Evolutionary conservation across 2,797 vertebrate species (phyloP).

Genomic region (Gymnothorax reevesii): DNA sequence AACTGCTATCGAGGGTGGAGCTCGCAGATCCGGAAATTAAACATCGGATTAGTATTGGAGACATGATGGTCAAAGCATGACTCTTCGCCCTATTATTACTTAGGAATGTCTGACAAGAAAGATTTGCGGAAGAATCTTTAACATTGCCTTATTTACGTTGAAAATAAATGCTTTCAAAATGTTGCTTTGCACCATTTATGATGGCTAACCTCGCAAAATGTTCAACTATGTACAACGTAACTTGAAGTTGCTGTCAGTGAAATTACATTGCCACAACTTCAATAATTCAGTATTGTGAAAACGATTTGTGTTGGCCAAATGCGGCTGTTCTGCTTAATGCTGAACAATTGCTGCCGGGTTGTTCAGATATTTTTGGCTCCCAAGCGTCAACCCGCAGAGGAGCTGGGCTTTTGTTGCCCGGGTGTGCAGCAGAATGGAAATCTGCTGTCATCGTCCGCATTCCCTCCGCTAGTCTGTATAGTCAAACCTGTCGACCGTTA

Average conservation of each 20-base stretch:
- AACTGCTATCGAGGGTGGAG: neutral
- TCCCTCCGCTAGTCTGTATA: neutral
- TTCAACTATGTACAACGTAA: too few species aligned
- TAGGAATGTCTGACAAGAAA: neutral
- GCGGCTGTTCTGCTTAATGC: neutral
- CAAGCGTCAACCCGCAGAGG: neutral
- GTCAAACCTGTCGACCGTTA: neutral
- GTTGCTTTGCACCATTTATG: neutral
- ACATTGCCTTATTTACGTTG: neutral
- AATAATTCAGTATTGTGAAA: too few species aligned
- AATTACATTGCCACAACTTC: too few species aligned
- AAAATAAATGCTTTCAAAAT: neutral
- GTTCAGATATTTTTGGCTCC: neutral
- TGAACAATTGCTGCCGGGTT: neutral
- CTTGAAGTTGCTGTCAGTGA: too few species aligned
- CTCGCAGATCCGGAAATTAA: neutral
- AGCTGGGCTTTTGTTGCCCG: neutral
- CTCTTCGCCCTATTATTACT: neutral
- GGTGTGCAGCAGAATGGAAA: neutral
- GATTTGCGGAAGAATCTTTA: neutral
- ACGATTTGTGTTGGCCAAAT: neutral
- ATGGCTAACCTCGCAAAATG: too few species aligned
- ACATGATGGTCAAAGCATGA: neutral
- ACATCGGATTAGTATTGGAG: neutral
- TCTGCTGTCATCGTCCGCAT: neutral